Evolutionary conservation across 2,113 vertebrate genomes (phyloP), one percentile per base, ranked within the genome.

Genomic region (Nicator chloris): DNA sequence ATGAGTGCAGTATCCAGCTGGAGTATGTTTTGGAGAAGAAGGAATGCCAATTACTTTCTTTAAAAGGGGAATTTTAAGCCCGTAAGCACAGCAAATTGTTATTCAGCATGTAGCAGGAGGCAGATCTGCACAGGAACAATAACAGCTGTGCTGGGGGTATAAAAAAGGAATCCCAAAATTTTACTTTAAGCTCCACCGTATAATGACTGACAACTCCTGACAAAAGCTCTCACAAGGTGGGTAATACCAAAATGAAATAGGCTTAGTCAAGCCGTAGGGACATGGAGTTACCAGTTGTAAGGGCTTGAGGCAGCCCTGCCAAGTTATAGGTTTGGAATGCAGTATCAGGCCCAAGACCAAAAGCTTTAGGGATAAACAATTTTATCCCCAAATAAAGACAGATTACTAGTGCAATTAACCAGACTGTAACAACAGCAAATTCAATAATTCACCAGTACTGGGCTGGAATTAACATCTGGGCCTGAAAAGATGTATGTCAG

Each of bases 401-500:
- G 47, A 75, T 76, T 60, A 66, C 22, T 51, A 39, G 57, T 79
- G 59, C 24, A 57, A 7, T 63, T 76, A 71, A 63, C 42, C 17
- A 66, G 71, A 45, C 37, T 86, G 14, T n/a, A 86, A 49, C 56
- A 82, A 31, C 42, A 61, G 10, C 51, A 80, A 47, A 68, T 66
- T 71, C 28, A 91, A 2, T 44, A 79, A 66, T 68, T 82, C 57
- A 40, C 12, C 51, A 57, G 22, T 31, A 31, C 11, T 21, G 47
- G 28, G 8, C 56, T 86, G n/a, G 31, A 63, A 16, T 69, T 72
- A 27, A 37, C 50, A 30, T 47, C 37, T 1, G 2, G 16, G 26
- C 24, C 54, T 0, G 0, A n/a, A 57, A 39, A 69, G 40, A 20
- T 35, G 42, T n/a, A 56, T 79, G 3, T 7, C 50, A 47, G 44